Percentiles rank a stretch among this genome's conserved stretches.
phyloP scores from a whole-genome alignment of 2,888 invertebrate species.

The Notodonta dromedarius region DNA sequence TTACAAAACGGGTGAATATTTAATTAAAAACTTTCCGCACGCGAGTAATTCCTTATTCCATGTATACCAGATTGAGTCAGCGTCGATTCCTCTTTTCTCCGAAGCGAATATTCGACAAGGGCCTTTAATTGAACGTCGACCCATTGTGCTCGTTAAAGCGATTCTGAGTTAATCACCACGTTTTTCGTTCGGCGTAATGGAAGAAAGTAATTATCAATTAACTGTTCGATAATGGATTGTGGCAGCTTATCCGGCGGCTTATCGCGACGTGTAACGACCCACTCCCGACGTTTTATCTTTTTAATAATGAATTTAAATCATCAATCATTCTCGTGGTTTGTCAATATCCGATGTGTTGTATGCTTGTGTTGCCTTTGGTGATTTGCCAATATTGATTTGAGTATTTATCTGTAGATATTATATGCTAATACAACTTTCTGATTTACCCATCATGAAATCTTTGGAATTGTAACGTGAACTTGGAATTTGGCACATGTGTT shows the following conservation, averaged over 20 bases:
- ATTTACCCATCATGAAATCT: neutral
- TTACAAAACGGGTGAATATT: constrained; percentile 82
- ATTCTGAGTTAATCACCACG: constrained; percentile 81
- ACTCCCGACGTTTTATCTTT: constrained; percentile 63
- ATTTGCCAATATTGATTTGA: constrained; percentile 10
- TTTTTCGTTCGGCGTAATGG: constrained; percentile 81
- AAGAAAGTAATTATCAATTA: constrained; percentile 84
- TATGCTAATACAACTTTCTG: neutral
- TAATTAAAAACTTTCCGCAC: constrained; percentile 82
- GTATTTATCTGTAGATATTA: neutral
- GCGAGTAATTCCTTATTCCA: constrained; percentile 82
- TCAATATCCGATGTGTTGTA: constrained; percentile 42
- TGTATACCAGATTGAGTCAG: constrained; percentile 81
- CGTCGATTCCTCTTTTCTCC: constrained; percentile 74
- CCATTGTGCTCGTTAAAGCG: constrained; percentile 82
- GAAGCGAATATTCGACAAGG: constrained; percentile 79
- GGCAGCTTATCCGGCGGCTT: constrained; percentile 76
- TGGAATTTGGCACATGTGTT: too few species aligned
- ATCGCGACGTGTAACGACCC: constrained; percentile 71
- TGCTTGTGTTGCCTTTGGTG: constrained; percentile 22
- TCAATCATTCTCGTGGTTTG: constrained; percentile 57
- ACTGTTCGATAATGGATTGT: constrained; percentile 81
- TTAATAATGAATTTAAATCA: constrained; percentile 69
- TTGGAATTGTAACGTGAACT: too few species aligned
- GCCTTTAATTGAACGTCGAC: constrained; percentile 81